These are phyloP conservation scores for Fabriciana adippe DNA, from an alignment of 2,888 invertebrate genomes.

Conservation along the genomic window DNA sequence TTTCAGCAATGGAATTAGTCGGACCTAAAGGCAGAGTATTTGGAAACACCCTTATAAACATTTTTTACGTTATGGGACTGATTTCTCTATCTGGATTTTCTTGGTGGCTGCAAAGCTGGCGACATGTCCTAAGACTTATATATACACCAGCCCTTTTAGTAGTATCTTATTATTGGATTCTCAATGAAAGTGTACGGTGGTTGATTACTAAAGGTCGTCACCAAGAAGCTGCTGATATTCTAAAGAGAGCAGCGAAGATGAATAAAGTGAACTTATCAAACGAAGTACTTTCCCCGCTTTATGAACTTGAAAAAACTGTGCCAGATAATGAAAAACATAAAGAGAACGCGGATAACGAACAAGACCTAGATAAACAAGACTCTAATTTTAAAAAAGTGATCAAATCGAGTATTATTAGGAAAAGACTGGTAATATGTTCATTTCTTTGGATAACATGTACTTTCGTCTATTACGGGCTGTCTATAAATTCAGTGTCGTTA, in stretches of 20 bases:
- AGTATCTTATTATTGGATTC: slow-evolving; percentile 85
- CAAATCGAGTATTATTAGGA: slow-evolving; percentile 79
- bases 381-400: slow-evolving; percentile 72
- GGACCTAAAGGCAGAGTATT: slow-evolving; percentile 88
- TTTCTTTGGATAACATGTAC: slow-evolving; percentile 91
- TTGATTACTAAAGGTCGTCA: slow-evolving; percentile 86
- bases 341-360: slow-evolving; percentile 32
- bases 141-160: slow-evolving; percentile 87
- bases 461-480: slow-evolving; percentile 90
- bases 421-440: slow-evolving; percentile 84
- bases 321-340: slow-evolving; percentile 41
- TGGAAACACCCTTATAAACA: slow-evolving; percentile 87
- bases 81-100: slow-evolving; percentile 86
- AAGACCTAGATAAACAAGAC: slow-evolving; percentile 39
- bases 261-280: slow-evolving; percentile 81
- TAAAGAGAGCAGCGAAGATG: slow-evolving; percentile 85
- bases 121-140: slow-evolving; percentile 83
- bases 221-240: slow-evolving; percentile 83
- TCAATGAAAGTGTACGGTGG: slow-evolving; percentile 91
- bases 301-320: slow-evolving; percentile 51
- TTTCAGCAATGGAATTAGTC: slow-evolving; percentile 89
- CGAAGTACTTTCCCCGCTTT: slow-evolving; percentile 63
- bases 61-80: slow-evolving; percentile 88
- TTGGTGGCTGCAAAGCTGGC: slow-evolving; percentile 87
- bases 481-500: slow-evolving; percentile 88